A percentile compares a stretch with the other conserved stretches of the same genome.
These are phyloP conservation scores for Augochlora pura DNA, from an alignment of 1,140 invertebrate genomes.

Conservation along the genomic window DNA sequence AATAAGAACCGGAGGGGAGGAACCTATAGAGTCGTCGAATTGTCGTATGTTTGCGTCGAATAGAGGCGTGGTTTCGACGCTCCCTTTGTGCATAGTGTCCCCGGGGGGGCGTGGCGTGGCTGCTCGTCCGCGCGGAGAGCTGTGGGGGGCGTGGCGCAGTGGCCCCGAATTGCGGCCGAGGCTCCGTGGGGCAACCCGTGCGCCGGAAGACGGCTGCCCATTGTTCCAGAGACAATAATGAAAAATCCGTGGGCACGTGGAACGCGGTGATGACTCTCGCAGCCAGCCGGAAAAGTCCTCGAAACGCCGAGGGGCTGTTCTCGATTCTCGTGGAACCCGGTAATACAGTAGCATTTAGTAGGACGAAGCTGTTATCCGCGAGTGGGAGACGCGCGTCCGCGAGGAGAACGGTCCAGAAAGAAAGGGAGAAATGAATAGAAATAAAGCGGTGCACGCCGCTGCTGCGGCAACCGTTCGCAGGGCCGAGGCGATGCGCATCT, in stretches of 20 bases:
- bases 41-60: too few species aligned
- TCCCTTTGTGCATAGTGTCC: too few species aligned
- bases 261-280: too few species aligned
- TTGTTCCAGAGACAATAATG: constrained; percentile 1
- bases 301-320: not conserved
- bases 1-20: not conserved
- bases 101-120: too few species aligned
- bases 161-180: too few species aligned
- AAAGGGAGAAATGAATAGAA: not conserved
- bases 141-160: too few species aligned
- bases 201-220: not conserved
- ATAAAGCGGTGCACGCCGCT: not conserved
- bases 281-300: not conserved
- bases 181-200: too few species aligned
- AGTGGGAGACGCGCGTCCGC: not conserved
- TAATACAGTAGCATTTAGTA: not conserved
- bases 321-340: not conserved
- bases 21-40: too few species aligned
- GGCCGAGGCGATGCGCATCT: not conserved
- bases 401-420: not conserved
- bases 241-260: not conserved
- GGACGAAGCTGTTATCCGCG: constrained; percentile 1
- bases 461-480: not conserved
- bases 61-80: too few species aligned
- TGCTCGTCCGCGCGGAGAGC: too few species aligned